Conservation (phyloP, 2,113 vertebrate genomes). For the Nerophis lumbriciformis region DNA sequence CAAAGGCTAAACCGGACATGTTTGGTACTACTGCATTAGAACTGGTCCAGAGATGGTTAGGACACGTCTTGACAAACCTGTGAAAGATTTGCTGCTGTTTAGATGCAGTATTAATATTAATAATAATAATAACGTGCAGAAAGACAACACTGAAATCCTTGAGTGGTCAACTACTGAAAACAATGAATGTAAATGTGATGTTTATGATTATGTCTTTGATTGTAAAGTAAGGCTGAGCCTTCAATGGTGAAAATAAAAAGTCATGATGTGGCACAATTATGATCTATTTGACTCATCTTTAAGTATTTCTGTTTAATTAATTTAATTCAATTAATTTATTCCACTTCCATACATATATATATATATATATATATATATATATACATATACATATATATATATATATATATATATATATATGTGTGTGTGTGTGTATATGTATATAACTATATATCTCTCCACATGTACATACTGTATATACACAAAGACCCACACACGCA, state of each 20-base stretch:
- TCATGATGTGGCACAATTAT: slow-evolving; percentile 30
- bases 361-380: too few species aligned
- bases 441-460: too few species aligned
- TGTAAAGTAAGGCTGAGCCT: slow-evolving; percentile 71
- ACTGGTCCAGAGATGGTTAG: slow-evolving; percentile 27
- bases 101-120: slow-evolving; percentile 28
- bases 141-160: slow-evolving; percentile 16
- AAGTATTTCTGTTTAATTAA: not conserved
- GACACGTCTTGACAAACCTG: slow-evolving; percentile 33
- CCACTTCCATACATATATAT: too few species aligned
- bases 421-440: too few species aligned
- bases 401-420: too few species aligned
- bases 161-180: slow-evolving; percentile 60
- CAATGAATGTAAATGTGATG: slow-evolving; percentile 49
- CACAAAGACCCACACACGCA: too few species aligned
- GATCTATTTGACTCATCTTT: too few species aligned
- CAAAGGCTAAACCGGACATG: not conserved
- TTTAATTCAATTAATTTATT: too few species aligned
- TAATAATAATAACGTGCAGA: slow-evolving; percentile 25
- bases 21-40: slow-evolving; percentile 16
- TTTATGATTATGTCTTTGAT: slow-evolving; percentile 13
- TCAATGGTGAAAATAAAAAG: slow-evolving; percentile 30
- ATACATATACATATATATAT: too few species aligned
- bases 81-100: slow-evolving; percentile 55
- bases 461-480: too few species aligned